Evolutionary conservation across 1,140 invertebrate genomes (phyloP).

Genomic region (Odontomachus brunneus): DNA sequence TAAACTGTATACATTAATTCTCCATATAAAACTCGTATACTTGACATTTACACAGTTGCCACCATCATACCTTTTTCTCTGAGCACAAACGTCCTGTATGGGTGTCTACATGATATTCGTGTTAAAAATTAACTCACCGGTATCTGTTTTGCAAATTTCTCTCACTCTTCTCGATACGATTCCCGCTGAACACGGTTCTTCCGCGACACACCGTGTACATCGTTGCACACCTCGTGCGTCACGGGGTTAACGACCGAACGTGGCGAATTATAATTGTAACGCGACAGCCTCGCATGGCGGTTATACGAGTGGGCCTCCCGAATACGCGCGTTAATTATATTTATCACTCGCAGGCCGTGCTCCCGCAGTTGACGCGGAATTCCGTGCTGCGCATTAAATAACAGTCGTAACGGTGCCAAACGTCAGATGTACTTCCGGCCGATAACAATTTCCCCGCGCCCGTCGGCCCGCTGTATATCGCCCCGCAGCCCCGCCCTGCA

Average conservation of each 20-base stretch:
- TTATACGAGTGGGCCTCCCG: slow-evolving; percentile 32
- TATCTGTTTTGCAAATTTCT: too few relatives aligned
- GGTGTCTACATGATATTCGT: too few relatives aligned
- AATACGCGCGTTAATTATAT: slow-evolving; percentile 51
- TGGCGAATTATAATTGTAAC: slow-evolving; percentile 48
- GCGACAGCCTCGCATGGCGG: slow-evolving; percentile 20
- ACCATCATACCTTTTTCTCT: too few relatives aligned
- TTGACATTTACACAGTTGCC: too few relatives aligned
- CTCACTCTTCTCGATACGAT: not conserved
- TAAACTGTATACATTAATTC: too few relatives aligned
- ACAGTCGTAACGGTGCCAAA: slow-evolving; percentile 51
- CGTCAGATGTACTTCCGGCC: slow-evolving; percentile 52
- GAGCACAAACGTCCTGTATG: too few relatives aligned
- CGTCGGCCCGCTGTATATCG: not conserved
- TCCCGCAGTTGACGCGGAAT: slow-evolving; percentile 45
- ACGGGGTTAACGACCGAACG: slow-evolving; percentile 32
- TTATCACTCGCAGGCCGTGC: slow-evolving; percentile 51
- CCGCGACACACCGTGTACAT: too few relatives aligned
- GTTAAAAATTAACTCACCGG: too few relatives aligned
- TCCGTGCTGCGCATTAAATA: slow-evolving; percentile 53
- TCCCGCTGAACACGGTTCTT: not conserved
- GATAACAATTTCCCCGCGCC: slow-evolving; percentile 44
- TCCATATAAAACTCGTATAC: too few relatives aligned
- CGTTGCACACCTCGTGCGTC: not conserved
- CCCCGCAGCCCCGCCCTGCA: not conserved